Evolutionary conservation across 1,140 invertebrate genomes (phyloP), one percentile per base, ranked within the genome.

Genomic region (Ctenoplectra terminalis): DNA sequence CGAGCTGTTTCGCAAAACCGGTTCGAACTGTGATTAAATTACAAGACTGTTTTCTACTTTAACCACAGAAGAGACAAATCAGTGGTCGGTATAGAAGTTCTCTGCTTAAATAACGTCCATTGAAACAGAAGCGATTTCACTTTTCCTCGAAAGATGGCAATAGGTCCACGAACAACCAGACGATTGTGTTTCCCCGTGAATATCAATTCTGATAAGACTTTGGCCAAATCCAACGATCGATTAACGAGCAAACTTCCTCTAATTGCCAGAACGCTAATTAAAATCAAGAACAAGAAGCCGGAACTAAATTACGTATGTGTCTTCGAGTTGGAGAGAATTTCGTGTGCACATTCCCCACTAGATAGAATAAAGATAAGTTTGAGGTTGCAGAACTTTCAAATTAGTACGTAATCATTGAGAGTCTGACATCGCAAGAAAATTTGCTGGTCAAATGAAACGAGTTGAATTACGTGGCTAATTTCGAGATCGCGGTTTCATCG

Each of bases 1-100:
- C n/a, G n/a, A n/a, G n/a, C n/a, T n/a, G n/a, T 9, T 34, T 11
- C 3, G 11, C 13, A 37, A 50, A 15, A 37, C 1, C 4, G 1
- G 2, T 8, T 26, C 0, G 52, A 20, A 77, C 26, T 70, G 29
- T 9, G 15, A 17, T 43, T 34, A 7, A 5, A 1, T 9, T 17
- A n/a, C 15, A 61, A 37, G 66, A 43, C 31, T 50, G 52, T 79
- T 58, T 40, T 46, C 66, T 75, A 29, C 29, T 79, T 72, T 61
- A 50, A 37, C 67, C 11, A 3, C 56, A 8, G 54, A 64, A 48
- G 66, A 71, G 15, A 3, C 26, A 23, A 63, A 37, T 29, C 66
- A 37, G 13, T 66, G n/a, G 85, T 86, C 84, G 85, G 84, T 86
- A 87, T 43, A 23, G 84, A 86, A 87, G 84, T 34, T 86, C 52